Evolutionary conservation across 1,140 invertebrate species (phyloP), one percentile per base, ranked within the genome.

Genomic region (Sitobion miscanthi): DNA sequence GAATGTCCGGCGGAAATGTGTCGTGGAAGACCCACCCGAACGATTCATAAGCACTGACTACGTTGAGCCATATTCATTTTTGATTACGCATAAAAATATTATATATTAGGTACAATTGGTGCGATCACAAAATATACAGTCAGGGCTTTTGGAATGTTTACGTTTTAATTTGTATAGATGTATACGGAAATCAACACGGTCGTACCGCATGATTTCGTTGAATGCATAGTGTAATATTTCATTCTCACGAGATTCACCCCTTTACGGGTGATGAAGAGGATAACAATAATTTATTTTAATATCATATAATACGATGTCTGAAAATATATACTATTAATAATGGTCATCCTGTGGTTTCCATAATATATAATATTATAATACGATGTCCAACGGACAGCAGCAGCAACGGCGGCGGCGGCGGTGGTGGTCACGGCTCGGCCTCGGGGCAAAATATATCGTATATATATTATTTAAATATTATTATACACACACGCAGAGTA

Each of bases 401-500:
- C n/a, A 54, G n/a, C 87, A 54, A n/a, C 11, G 9, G 87, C n/a
- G 17, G 86, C 47, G 20, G 87, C n/a, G 17, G 86, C 47, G 20
- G 17, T 3, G 38, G 52, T 35, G 82, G 47, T 83, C 91, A 85
- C 69, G 69, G 82, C 35, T 49, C 62, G n/a, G 69, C 90, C 69
- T 49, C 90, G 57, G 47, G 90, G 30, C 30, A 21, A 91, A 91
- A n/a, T 77, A 17, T 17, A 77, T 77, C 11, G 62, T 77, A 77
- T 77, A 62, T 77, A 92, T 49, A 49, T 85, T 49, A 62, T 77
- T 77, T 77, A 77, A 77, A 77, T 45, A 91, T 23, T 52, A 82
- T 69, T 38, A 69, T 47, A 52, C 17, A 77, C n/a, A 25, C 20
- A 52, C n/a, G 21, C 38, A 83, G 7, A 25, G 62, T 52, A 17